A percentile compares a stretch with the other conserved stretches of the same genome.
Conservation (phyloP, 2,888 invertebrate species). For the Habrosyne pyritoides region DNA sequence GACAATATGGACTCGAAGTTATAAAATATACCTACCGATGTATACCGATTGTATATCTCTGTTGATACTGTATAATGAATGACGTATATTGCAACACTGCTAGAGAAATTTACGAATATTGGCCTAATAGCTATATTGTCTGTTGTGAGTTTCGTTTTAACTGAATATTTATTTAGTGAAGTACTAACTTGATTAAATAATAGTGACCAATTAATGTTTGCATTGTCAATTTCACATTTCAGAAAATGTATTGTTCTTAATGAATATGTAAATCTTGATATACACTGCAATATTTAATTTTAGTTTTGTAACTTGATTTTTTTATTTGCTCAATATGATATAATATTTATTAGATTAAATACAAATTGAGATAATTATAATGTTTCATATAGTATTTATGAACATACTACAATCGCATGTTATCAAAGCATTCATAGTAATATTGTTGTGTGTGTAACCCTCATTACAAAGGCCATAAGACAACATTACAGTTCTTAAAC, state of each 20-base stretch:
- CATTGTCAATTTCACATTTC: conserved; percentile 7
- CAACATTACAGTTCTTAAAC: not conserved
- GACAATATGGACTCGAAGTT: conserved; percentile 64
- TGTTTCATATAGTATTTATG: not conserved
- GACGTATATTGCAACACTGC: conserved; percentile 23
- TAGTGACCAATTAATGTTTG: conserved; percentile 3
- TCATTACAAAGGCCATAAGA: not conserved
- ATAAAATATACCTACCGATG: conserved; percentile 30
- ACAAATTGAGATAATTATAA: not conserved
- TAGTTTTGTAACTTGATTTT: not conserved
- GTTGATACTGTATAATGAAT: conserved; percentile 36
- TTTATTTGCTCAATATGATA: not conserved
- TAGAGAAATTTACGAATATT: conserved; percentile 34
- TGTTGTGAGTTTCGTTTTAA: not conserved
- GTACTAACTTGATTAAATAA: not conserved
- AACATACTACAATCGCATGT: not conserved
- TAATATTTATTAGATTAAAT: not conserved
- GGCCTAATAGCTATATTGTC: conserved; percentile 34
- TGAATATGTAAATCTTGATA: not conserved
- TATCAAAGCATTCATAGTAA: not conserved
- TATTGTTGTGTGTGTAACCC: not conserved
- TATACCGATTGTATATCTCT: conserved; percentile 45
- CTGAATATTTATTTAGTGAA: not conserved
- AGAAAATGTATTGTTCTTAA: not conserved
- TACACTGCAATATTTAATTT: not conserved